Base-by-base conservation (phyloP, 2,113 vertebrate species). In the Pterophyllum scalare region DNA sequence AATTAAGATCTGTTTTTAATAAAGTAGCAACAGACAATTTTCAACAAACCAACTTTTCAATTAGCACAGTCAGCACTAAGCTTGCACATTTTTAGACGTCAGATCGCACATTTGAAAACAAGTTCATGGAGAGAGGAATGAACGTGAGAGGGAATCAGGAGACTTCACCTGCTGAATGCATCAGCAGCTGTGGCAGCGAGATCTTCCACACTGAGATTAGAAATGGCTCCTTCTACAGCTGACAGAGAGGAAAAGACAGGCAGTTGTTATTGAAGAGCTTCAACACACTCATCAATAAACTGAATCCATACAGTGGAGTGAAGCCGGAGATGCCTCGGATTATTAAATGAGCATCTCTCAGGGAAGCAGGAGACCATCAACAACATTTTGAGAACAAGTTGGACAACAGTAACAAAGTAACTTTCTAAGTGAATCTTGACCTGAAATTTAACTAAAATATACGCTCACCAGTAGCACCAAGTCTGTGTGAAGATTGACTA, bases 191-290 rank as follows among this genome's bases (percentile, higher is more conserved):
- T 57, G 6, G n/a, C 7, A 31, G 31, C 4, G 0, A 57, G 20
- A 11, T 94, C 89, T 1, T 90, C 65, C 0, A 84, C 87, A 0
- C 77, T 75, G 43, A 91, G 86, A 1, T 81, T 19, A 49, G 87
- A 86, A 67, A 87, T 85, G 2, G 56, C 85, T 49, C 84, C 88
- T 54, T 87, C 90, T 1, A 82, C 92, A 24, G 65, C 88, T 77
- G 38, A 88, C 4, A 31, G 81, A 22, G 28, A 22, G 12, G 38
- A 14, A 77, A 7, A 59, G 10, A 60, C 3, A 28, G 22, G n/a
- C 19, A 13, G 11, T 12, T 54, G 67, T 72, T 49, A 33, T 17
- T 2, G 43, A 52, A 4, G 24, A 59, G 24, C 26, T 14, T 56
- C n/a, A 60, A 59, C 65, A 31, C 65, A 52, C 17, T 72, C 12